phyloP scores from a whole-genome alignment of 2,797 vertebrate genomes.

The Ataeniobius toweri region DNA sequence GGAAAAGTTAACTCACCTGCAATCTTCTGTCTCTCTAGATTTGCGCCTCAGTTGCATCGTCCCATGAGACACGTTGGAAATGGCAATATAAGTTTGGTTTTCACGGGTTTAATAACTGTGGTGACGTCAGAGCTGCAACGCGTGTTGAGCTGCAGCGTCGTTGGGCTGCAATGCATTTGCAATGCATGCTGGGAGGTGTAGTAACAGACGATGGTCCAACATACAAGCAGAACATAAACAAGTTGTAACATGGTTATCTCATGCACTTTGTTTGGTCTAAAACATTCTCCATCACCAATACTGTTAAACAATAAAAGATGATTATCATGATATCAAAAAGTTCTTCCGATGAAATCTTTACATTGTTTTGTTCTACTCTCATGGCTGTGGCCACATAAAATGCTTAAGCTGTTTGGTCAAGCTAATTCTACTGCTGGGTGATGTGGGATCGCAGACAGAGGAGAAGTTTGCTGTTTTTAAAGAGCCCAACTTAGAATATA shows the following conservation, averaged over 20 bases:
- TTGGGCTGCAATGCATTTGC: no score
- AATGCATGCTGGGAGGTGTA: no score
- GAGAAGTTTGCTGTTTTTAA: constrained; percentile 51
- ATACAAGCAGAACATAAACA: no score
- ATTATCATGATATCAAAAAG: background rate
- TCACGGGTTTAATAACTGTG: no score
- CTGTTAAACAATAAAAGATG: background rate
- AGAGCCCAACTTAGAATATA: constrained; percentile 43
- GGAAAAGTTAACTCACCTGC: no score
- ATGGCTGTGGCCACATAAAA: constrained; percentile 13
- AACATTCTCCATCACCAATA: background rate
- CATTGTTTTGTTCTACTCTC: background rate
- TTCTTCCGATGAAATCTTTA: background rate
- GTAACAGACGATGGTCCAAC: no score
- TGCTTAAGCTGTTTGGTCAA: constrained; percentile 14
- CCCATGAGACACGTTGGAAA: no score
- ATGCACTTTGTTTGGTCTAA: background rate
- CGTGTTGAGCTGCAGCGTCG: no score
- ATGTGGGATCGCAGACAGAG: constrained; percentile 40
- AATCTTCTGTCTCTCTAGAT: no score
- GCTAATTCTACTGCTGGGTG: constrained; percentile 42
- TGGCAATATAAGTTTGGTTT: no score
- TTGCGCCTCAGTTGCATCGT: no score
- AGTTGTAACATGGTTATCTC: background rate
- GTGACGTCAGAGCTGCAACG: no score